A percentile compares a stretch with the other conserved stretches of the same genome.
These are phyloP conservation scores for Saccopteryx bilineata DNA, from an alignment of 2,113 vertebrate genomes.

Conservation along the genomic window DNA sequence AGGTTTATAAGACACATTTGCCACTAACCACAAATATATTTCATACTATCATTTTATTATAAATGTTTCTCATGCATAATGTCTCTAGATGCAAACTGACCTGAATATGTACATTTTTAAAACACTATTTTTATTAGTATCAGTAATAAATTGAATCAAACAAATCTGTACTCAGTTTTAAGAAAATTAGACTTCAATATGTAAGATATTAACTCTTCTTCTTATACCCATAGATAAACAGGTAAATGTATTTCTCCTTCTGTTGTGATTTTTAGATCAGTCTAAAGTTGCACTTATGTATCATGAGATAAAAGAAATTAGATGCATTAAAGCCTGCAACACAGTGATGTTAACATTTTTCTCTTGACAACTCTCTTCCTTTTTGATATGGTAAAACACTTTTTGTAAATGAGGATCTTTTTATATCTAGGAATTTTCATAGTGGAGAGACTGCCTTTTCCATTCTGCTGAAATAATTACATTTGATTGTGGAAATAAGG, in stretches of 20 bases:
- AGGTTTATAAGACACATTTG: not conserved
- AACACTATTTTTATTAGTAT: not conserved
- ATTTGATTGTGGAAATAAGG: not conserved
- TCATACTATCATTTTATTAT: not conserved
- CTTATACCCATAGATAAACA: not conserved
- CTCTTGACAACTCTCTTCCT: not conserved
- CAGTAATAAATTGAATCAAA: not conserved
- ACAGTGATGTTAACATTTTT: not conserved
- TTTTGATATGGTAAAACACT: not conserved
- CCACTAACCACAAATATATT: not conserved
- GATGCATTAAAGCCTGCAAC: not conserved
- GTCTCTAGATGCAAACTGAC: not conserved
- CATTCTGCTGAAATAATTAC: not conserved
- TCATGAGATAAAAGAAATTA: constrained; percentile 18
- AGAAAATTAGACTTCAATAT: constrained; percentile 35
- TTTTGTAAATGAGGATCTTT: not conserved
- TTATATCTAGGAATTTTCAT: not conserved
- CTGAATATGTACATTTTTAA: not conserved
- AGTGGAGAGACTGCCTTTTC: not conserved
- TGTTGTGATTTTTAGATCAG: not conserved
- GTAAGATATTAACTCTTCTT: not conserved
- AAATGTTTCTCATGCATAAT: not conserved
- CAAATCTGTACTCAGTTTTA: constrained; percentile 22
- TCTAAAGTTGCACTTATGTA: not conserved
- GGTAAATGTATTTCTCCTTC: not conserved